Conservation (phyloP, 2,113 vertebrate genomes). For the Dromas ardeola region DNA sequence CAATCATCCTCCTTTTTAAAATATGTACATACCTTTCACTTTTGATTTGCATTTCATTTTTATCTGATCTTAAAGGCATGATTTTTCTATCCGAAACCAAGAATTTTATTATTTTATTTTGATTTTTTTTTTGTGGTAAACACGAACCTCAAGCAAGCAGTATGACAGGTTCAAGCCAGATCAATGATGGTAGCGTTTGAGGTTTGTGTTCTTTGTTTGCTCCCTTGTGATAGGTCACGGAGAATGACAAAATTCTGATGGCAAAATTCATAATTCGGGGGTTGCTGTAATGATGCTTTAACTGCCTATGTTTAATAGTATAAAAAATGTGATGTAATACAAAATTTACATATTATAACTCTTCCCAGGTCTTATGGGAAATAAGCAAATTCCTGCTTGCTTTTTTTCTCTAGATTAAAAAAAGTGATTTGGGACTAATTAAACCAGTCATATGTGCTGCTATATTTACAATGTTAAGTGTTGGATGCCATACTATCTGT, state of each 20-base stretch:
- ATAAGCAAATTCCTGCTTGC: not conserved
- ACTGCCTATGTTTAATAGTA: not conserved
- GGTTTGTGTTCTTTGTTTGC: not conserved
- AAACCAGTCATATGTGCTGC: not conserved
- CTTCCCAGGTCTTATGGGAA: not conserved
- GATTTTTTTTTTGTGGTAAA: not conserved
- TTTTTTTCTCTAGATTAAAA: not conserved
- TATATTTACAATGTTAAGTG: not conserved
- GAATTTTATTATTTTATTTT: not conserved
- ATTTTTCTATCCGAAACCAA: not conserved
- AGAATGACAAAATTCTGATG: not conserved
- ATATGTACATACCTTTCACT: not conserved
- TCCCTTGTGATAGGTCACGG: not conserved
- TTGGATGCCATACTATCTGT: not conserved
- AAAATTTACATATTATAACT: not conserved
- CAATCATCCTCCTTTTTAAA: not conserved
- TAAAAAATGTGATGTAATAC: not conserved
- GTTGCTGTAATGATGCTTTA: not conserved
- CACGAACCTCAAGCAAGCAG: not conserved
- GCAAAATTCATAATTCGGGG: not conserved
- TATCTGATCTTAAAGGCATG: not conserved
- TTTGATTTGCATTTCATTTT: not conserved
- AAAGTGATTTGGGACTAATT: not conserved
- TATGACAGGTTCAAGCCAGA: not conserved
- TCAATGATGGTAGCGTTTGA: rapidly evolving